A percentile compares a stretch with the other conserved stretches of the same genome.
These are phyloP conservation scores for Ctenomys sociabilis DNA, from an alignment of 2,113 vertebrate species.

Conservation along the genomic window DNA sequence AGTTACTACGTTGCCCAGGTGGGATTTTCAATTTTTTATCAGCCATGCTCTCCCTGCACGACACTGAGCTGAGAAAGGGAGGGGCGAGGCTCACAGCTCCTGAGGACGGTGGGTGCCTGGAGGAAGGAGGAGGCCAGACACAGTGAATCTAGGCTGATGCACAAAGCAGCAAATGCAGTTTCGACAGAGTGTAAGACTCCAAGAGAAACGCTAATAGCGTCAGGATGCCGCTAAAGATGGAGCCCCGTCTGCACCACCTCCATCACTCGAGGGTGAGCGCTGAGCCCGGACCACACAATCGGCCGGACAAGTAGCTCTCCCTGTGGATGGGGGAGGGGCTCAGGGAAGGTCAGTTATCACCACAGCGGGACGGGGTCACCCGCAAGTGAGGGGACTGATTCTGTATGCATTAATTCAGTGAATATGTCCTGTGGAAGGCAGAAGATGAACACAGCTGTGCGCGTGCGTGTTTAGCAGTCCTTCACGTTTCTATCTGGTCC, in stretches of 20 bases:
- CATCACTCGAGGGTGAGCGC: background rate
- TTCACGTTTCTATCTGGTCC: background rate
- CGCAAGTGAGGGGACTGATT: constrained; percentile 8
- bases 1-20: background rate
- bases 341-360: background rate
- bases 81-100: background rate
- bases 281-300: background rate
- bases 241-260: rapidly evolving
- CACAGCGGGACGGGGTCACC: background rate
- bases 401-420: background rate
- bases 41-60: background rate
- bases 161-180: background rate
- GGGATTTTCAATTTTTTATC: background rate
- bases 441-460: background rate
- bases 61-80: background rate
- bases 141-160: background rate
- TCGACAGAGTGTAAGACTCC: background rate
- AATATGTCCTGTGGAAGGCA: background rate
- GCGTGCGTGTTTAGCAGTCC: background rate
- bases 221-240: background rate
- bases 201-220: background rate
- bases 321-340: background rate
- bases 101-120: rapidly evolving
- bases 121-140: background rate
- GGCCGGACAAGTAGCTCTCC: constrained; percentile 23